phyloP scores from a whole-genome alignment of 2,797 vertebrate genomes.

The Rhinophrynus dorsalis region DNA sequence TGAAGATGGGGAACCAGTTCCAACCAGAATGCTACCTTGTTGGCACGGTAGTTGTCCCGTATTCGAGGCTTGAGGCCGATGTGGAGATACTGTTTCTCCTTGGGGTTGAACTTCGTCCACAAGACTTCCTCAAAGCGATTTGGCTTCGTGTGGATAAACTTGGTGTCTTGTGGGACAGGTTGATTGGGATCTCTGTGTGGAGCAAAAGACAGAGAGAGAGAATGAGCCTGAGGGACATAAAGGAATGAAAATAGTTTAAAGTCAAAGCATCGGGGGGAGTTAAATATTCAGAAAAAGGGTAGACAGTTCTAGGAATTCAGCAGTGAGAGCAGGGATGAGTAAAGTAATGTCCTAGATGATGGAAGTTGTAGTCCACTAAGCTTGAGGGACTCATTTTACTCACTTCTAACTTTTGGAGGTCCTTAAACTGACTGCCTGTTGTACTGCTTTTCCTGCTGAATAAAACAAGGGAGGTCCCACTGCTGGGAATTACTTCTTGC shows the following conservation, averaged over 20 bases:
- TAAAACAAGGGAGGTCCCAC: too few species aligned
- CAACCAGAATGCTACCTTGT: conserved; percentile 94
- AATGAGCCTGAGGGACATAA: neutral
- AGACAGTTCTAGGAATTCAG: too few species aligned
- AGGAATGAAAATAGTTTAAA: neutral
- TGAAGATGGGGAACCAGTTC: conserved; percentile 91
- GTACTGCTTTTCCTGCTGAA: too few species aligned
- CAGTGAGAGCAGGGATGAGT: too few species aligned
- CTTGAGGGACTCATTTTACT: too few species aligned
- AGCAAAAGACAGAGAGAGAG: neutral
- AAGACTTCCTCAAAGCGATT: conserved; percentile 95
- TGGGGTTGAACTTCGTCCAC: conserved; percentile 94
- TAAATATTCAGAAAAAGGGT: too few species aligned
- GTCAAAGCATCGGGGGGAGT: too few species aligned
- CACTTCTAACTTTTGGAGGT: too few species aligned
- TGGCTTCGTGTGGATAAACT: conserved; percentile 95
- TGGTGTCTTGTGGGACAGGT: conserved; percentile 91
- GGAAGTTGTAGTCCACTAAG: too few species aligned
- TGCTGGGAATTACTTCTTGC: too few species aligned
- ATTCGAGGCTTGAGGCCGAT: conserved; percentile 90
- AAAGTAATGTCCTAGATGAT: too few species aligned
- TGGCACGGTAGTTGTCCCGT: conserved; percentile 89
- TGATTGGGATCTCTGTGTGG: conserved; percentile 83
- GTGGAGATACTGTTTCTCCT: conserved; percentile 93
- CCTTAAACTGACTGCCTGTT: too few species aligned